phyloP scores from a whole-genome alignment of 2,888 invertebrate species.

The Punctoribates punctum region DNA sequence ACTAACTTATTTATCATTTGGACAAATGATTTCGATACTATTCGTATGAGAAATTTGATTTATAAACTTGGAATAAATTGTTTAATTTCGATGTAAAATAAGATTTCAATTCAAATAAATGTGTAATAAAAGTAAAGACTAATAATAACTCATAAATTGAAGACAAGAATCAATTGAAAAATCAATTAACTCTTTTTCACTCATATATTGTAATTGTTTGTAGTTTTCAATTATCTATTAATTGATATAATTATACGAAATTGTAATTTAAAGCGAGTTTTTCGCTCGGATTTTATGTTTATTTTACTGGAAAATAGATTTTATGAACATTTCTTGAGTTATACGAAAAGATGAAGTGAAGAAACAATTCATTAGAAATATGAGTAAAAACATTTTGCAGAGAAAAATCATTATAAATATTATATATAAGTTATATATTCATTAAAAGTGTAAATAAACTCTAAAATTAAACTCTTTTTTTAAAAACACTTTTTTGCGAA shows the following conservation, averaged over 20 bases:
- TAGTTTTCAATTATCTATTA: background rate
- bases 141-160: background rate
- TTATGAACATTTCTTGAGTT: background rate
- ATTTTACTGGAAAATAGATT: background rate
- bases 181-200: background rate
- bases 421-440: conserved; percentile 26
- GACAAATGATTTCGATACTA: no score
- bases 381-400: background rate
- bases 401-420: conserved; percentile 2
- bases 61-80: no score
- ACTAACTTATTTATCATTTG: no score
- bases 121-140: background rate
- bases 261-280: background rate
- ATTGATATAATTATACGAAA: background rate
- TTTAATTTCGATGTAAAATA: background rate
- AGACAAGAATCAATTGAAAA: no score
- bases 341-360: background rate
- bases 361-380: conserved; percentile 1
- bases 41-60: no score
- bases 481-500: background rate
- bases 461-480: conserved; percentile 16
- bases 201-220: conserved; percentile 17
- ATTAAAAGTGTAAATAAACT: conserved; percentile 28
- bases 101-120: background rate
- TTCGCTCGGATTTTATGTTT: background rate